Percentiles rank a stretch among this genome's conserved stretches.
phyloP scores from a whole-genome alignment of 1,140 invertebrate species.

The Drosophila kikkawai region DNA sequence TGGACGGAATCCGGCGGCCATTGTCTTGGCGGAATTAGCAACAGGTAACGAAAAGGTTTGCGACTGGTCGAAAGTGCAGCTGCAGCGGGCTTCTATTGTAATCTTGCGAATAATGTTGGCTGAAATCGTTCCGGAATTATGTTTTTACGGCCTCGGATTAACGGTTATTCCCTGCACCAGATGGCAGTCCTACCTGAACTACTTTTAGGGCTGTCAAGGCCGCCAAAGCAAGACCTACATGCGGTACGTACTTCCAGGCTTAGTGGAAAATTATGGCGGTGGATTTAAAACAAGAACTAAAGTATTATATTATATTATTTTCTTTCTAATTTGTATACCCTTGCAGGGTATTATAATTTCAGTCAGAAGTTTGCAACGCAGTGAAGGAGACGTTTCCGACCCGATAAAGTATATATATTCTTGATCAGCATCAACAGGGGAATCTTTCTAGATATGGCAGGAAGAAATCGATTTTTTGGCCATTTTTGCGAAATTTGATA shows the following conservation, averaged over 20 bases:
- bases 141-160: constrained; percentile 59
- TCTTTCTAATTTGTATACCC: too few species aligned
- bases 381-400: too few species aligned
- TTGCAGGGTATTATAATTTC: too few species aligned
- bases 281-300: not conserved
- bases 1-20: constrained; percentile 31
- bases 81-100: constrained; percentile 8
- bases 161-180: constrained; percentile 60
- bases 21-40: constrained; percentile 18
- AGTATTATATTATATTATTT: not conserved
- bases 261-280: not conserved
- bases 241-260: too few species aligned
- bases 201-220: constrained; percentile 34
- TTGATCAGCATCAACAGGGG: too few species aligned
- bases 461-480: too few species aligned
- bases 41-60: constrained; percentile 44
- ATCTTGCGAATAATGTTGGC: constrained; percentile 26
- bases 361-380: too few species aligned
- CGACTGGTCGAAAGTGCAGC: constrained; percentile 24
- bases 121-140: constrained; percentile 17
- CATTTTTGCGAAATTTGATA: too few species aligned
- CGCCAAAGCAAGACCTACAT: not conserved
- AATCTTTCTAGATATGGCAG: too few species aligned
- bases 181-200: constrained; percentile 43
- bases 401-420: too few species aligned